Evolutionary conservation across 2,888 invertebrate species (phyloP).

Genomic region (Parnassius mnemosyne): DNA sequence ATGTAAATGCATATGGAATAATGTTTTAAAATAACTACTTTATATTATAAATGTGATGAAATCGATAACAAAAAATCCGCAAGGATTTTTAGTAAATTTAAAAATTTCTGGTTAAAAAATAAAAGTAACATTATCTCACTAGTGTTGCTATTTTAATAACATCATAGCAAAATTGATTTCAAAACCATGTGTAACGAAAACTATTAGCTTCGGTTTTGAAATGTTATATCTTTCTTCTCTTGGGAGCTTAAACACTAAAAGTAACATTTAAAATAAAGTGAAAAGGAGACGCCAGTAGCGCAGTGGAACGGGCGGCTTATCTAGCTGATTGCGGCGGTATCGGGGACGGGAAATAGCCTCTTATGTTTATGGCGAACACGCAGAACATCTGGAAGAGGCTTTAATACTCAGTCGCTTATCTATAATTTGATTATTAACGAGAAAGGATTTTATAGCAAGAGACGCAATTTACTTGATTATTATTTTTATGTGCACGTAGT

Average conservation of each 20-base stretch:
- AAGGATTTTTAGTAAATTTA: no score
- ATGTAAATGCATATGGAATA: no score
- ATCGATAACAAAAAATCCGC: no score
- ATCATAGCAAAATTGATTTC: no score
- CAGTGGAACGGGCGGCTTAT: conserved; percentile 21
- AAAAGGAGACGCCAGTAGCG: background rate
- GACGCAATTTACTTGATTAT: background rate
- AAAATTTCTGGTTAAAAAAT: no score
- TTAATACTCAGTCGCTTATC: conserved; percentile 12
- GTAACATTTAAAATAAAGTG: background rate
- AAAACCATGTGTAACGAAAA: no score
- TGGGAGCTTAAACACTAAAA: background rate
- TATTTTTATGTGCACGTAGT: conserved; percentile 10
- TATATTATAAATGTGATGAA: no score
- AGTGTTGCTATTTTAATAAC: no score
- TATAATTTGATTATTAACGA: conserved; percentile 16
- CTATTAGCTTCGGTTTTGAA: no score
- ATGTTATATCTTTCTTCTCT: no score
- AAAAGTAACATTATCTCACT: no score
- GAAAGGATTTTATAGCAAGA: background rate
- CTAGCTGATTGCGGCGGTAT: conserved; percentile 27
- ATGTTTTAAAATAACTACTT: no score
- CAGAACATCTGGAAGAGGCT: conserved; percentile 39
- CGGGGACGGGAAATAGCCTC: conserved; percentile 38
- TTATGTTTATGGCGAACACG: conserved; percentile 42